These are phyloP conservation scores for Champsocephalus esox DNA, from an alignment of 2,797 vertebrate genomes.

Conservation along the genomic window DNA sequence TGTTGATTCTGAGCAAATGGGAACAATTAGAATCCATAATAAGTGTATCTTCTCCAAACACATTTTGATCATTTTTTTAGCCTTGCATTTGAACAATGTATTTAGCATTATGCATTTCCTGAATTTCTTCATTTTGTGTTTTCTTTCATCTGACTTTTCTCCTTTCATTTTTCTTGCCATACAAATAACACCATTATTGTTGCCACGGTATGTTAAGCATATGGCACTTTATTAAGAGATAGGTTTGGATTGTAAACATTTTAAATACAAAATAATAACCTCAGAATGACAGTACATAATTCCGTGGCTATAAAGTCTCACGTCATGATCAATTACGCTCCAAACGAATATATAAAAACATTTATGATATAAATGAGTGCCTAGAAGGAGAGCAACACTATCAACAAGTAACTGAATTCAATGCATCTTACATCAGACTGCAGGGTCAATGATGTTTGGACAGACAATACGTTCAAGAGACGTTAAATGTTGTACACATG, in stretches of 20 bases:
- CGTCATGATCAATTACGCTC: background rate
- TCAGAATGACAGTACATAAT: background rate
- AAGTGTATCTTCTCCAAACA: background rate
- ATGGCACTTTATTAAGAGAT: background rate
- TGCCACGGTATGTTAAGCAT: background rate
- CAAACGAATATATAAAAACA: background rate
- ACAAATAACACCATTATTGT: background rate
- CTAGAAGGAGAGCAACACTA: background rate
- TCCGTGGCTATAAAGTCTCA: background rate
- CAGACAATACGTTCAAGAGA: background rate
- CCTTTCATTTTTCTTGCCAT: background rate
- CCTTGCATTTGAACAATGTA: background rate
- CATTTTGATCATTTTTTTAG: background rate
- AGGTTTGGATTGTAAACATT: background rate
- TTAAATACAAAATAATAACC: background rate
- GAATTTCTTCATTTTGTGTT: background rate
- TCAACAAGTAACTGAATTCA: background rate
- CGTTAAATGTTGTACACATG: background rate
- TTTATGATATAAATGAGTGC: background rate
- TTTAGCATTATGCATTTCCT: background rate
- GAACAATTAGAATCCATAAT: background rate
- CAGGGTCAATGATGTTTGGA: background rate
- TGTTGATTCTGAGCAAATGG: slow-evolving; percentile 5
- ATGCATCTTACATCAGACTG: background rate
- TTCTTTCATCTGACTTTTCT: background rate